phyloP scores from a whole-genome alignment of 2,888 invertebrate genomes.

The Protonemura montana region DNA sequence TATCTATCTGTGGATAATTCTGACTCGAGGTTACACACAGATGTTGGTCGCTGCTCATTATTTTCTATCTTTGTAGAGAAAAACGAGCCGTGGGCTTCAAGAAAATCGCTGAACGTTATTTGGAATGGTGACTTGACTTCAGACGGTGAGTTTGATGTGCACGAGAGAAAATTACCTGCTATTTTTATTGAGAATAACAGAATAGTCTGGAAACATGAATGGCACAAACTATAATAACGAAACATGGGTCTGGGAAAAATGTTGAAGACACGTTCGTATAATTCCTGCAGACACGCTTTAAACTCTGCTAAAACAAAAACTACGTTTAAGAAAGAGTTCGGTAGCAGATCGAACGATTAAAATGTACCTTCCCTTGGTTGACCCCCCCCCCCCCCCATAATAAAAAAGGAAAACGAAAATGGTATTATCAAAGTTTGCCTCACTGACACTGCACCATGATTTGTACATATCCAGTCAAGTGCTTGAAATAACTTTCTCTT shows the following conservation, averaged over 20 bases:
- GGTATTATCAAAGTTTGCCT: no score
- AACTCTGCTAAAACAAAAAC: neutral
- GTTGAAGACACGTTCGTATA: neutral
- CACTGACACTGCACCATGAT: no score
- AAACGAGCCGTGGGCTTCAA: neutral
- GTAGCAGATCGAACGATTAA: neutral
- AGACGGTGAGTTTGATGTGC: neutral
- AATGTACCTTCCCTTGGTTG: neutral
- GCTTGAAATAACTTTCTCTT: no score
- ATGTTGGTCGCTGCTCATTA: neutral
- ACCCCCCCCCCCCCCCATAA: neutral
- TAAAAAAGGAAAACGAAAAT: neutral
- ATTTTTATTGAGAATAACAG: neutral
- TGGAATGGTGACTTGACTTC: neutral
- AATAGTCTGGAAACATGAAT: neutral
- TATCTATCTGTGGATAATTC: neutral
- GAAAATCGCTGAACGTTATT: neutral
- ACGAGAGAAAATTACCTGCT: neutral
- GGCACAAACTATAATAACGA: slow-evolving; percentile 1
- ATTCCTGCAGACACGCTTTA: neutral
- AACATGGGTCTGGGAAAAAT: neutral
- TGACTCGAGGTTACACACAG: neutral
- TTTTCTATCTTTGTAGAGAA: neutral
- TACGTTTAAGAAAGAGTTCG: neutral
- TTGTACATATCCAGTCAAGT: no score